Conservation (phyloP, 2,113 vertebrate genomes). For the Leucopsar rothschildi region DNA sequence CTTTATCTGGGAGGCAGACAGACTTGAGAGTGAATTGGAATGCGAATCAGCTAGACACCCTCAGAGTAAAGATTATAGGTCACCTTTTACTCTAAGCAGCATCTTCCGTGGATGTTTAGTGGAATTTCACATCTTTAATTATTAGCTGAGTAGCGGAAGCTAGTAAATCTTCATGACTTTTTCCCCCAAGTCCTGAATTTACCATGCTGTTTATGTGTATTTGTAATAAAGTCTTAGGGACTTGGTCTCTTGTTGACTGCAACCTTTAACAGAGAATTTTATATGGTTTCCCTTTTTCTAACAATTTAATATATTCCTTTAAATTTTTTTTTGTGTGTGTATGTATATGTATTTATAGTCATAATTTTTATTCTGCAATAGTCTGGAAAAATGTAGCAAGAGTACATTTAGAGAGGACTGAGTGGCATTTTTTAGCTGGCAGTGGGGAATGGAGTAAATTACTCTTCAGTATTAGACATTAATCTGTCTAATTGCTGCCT, state of each 20-base stretch:
- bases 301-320: not conserved
- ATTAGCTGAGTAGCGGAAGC: not conserved
- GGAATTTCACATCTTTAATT: not conserved
- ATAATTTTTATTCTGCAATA: not conserved
- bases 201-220: not conserved
- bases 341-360: not conserved
- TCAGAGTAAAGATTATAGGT: not conserved
- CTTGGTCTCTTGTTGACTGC: not conserved
- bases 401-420: not conserved
- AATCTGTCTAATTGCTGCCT: not conserved
- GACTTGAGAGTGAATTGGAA: not conserved
- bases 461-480: not conserved
- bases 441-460: not conserved
- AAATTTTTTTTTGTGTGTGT: not conserved
- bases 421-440: not conserved
- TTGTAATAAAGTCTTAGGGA: not conserved
- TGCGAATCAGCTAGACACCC: accelerated
- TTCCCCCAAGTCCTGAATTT: not conserved
- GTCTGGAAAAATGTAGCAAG: not conserved
- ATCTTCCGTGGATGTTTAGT: not conserved
- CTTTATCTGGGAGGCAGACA: not conserved
- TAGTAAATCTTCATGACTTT: not conserved
- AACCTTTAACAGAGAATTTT: not conserved
- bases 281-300: not conserved
- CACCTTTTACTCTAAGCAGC: not conserved